Evolutionary conservation across 2,113 vertebrate genomes (phyloP).

Genomic region (Myrmecobius fasciatus): DNA sequence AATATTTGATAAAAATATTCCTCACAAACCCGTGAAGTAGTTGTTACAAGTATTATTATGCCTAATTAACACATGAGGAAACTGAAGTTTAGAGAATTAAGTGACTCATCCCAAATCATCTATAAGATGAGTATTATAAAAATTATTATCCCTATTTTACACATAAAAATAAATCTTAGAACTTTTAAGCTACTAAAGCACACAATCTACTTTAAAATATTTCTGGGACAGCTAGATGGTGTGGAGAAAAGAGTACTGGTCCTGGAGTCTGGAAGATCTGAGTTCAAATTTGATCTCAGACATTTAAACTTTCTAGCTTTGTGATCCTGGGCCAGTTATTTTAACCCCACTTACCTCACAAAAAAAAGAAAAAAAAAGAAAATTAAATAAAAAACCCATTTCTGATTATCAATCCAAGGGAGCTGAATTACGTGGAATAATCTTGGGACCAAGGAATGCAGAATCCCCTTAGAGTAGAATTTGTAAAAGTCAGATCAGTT

Average conservation of each 20-base stretch:
- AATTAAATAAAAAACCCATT: neutral
- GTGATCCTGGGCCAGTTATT: no score
- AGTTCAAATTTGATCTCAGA: no score
- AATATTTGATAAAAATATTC: neutral
- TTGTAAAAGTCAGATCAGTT: neutral
- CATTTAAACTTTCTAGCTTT: no score
- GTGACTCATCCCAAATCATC: slow-evolving; percentile 73
- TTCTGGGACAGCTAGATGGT: neutral
- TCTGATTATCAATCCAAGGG: slow-evolving; percentile 48
- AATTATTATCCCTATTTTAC: neutral
- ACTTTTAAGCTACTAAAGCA: neutral
- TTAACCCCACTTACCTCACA: no score
- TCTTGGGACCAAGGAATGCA: slow-evolving; percentile 42
- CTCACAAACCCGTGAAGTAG: neutral
- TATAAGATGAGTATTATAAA: slow-evolving; percentile 46
- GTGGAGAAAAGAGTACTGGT: no score
- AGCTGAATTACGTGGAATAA: slow-evolving; percentile 66
- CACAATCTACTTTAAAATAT: neutral
- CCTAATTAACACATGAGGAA: slow-evolving; percentile 41
- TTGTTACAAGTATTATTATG: neutral
- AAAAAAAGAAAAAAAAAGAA: no score
- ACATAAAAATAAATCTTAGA: neutral
- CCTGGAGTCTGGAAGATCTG: no score
- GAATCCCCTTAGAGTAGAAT: neutral
- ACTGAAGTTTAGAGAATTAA: slow-evolving; percentile 65